Evolutionary conservation across 1,140 invertebrate species (phyloP).

Genomic region (Drosophila tropicalis): DNA sequence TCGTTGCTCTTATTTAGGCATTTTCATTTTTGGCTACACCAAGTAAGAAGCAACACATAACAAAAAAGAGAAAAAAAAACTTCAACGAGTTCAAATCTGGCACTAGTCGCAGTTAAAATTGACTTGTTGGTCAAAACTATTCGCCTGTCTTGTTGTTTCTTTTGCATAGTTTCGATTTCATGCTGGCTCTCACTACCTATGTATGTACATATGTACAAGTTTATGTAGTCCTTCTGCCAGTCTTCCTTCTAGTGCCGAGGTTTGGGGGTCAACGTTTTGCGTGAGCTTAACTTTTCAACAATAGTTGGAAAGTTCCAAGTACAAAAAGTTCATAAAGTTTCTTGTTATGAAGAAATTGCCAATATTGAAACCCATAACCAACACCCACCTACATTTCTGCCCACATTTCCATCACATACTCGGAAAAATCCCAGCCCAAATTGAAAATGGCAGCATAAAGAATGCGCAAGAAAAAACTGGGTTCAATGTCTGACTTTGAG

Average conservation of each 20-base stretch:
- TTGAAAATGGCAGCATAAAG: not conserved
- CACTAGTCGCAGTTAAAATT: conserved; percentile 18
- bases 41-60: not conserved
- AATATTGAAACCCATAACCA: conserved; percentile 1
- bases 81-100: not conserved
- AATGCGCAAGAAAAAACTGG: not conserved
- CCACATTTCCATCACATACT: not conserved
- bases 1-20: conserved; percentile 13
- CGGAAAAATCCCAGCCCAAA: not conserved
- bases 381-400: not conserved
- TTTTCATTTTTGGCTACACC: conserved; percentile 10
- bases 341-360: conserved; percentile 6
- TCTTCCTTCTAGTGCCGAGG: conserved; percentile 5
- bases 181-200: not conserved
- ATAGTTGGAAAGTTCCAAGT: conserved; percentile 28
- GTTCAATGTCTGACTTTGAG: not conserved
- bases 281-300: conserved; percentile 34
- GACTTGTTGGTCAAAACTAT: conserved; percentile 5
- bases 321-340: conserved; percentile 34
- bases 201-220: not conserved
- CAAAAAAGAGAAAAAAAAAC: not conserved
- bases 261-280: not conserved
- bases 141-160: not conserved
- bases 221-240: conserved; percentile 11
- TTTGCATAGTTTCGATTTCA: conserved; percentile 32